Percentiles rank a stretch among this genome's conserved stretches.
These are phyloP conservation scores for Bucco capensis DNA, from an alignment of 2,113 vertebrate species.

Conservation along the genomic window DNA sequence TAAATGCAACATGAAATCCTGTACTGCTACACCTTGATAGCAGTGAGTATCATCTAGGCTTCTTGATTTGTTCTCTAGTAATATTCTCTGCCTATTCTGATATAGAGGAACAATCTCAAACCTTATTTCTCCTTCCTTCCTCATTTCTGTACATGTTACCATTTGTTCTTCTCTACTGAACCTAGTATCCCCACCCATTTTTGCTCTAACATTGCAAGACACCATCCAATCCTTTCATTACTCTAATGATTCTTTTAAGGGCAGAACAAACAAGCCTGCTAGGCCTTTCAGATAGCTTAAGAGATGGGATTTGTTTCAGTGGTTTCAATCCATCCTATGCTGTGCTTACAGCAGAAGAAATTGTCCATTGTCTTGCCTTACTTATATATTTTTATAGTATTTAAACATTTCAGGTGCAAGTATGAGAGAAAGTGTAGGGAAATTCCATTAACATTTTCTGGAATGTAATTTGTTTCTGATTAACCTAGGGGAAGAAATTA, in stretches of 20 bases:
- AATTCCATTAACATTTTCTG: constrained; percentile 34
- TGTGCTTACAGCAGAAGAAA: not conserved
- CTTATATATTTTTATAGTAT: not conserved
- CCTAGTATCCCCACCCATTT: not conserved
- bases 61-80: not conserved
- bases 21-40: not conserved
- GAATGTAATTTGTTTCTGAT: constrained; percentile 40
- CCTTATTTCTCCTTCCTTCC: not conserved
- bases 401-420: not conserved
- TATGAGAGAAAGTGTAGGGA: not conserved
- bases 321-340: not conserved
- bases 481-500: constrained; percentile 57
- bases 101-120: not conserved
- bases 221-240: not conserved
- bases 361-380: not conserved
- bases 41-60: not conserved
- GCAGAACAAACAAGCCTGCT: not conserved
- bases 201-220: not conserved
- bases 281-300: not conserved
- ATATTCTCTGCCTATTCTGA: not conserved
- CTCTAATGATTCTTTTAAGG: not conserved
- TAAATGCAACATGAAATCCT: not conserved
- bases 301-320: not conserved
- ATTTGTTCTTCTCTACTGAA: not conserved
- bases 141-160: not conserved